Conservation (phyloP, 2,113 vertebrate genomes). For the Sceloporus undulatus region DNA sequence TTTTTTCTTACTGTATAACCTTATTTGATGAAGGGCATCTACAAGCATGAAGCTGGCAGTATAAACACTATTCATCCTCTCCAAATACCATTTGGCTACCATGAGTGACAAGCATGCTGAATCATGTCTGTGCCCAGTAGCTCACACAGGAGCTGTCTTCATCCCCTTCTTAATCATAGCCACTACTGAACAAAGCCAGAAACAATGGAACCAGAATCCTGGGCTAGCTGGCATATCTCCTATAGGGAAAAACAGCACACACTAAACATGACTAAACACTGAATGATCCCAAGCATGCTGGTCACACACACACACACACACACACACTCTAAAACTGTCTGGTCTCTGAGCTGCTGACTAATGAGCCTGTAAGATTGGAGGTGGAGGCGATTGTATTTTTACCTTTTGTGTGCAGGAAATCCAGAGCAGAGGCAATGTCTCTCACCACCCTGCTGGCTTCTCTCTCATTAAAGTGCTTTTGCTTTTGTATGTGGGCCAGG, state of each 20-base stretch:
- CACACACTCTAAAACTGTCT: neutral
- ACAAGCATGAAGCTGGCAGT: neutral
- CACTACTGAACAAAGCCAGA: neutral
- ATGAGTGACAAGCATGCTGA: constrained; percentile 1
- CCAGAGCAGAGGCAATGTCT: constrained; percentile 91
- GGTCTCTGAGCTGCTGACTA: neutral
- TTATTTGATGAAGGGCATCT: neutral
- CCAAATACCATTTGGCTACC: neutral
- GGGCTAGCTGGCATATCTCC: no score
- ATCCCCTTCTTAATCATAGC: neutral
- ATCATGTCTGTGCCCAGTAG: neutral
- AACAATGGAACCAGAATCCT: neutral
- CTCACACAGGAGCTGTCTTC: neutral
- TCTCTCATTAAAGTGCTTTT: constrained; percentile 94
- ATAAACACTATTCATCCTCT: neutral
- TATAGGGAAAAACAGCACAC: neutral
- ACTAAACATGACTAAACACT: neutral
- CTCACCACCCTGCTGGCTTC: constrained; percentile 94
- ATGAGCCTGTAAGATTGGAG: neutral
- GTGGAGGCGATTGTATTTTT: neutral
- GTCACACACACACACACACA: no score
- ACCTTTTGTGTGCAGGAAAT: constrained; percentile 98
- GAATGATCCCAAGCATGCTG: neutral
- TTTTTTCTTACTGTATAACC: neutral
- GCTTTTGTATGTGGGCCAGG: constrained; percentile 92